phyloP scores from a whole-genome alignment of 92 coral and sea anemone species.

The Desmophyllum pertusum region DNA sequence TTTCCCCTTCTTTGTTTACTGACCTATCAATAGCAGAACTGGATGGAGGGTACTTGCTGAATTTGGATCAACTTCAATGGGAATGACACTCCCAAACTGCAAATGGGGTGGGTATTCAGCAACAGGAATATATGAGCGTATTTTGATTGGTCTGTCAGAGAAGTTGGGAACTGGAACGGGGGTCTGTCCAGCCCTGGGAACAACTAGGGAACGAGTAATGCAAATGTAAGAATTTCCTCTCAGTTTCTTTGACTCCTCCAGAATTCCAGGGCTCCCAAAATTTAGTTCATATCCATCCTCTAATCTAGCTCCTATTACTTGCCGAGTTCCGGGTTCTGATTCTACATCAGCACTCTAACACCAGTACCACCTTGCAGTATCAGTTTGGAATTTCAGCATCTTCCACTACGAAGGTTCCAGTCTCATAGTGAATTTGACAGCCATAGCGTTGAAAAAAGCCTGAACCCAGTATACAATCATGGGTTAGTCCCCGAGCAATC shows the following conservation, averaged over 20 bases:
- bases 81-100: constrained; percentile 7
- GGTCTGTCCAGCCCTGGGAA: constrained; percentile 40
- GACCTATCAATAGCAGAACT: background rate
- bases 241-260: constrained; percentile 28
- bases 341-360: background rate
- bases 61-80: constrained; percentile 3
- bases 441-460: constrained; percentile 55
- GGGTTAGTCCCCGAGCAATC: too few species aligned
- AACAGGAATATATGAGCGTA: constrained; percentile 23
- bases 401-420: constrained; percentile 39
- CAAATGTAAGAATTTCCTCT: constrained; percentile 5
- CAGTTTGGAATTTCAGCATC: constrained; percentile 48
- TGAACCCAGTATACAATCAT: constrained; percentile 59
- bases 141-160: constrained; percentile 13
- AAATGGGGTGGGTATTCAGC: constrained; percentile 9
- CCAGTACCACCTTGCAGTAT: constrained; percentile 20
- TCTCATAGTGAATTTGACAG: constrained; percentile 57
- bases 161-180: constrained; percentile 38
- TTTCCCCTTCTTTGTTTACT: background rate
- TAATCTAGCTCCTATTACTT: constrained; percentile 29
- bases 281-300: constrained; percentile 48
- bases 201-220: constrained; percentile 45
- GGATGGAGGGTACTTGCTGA: background rate
- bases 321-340: constrained; percentile 40
- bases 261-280: constrained; percentile 40